Conservation (phyloP, 2,888 invertebrate genomes). For the Epirrhoe tristata region DNA sequence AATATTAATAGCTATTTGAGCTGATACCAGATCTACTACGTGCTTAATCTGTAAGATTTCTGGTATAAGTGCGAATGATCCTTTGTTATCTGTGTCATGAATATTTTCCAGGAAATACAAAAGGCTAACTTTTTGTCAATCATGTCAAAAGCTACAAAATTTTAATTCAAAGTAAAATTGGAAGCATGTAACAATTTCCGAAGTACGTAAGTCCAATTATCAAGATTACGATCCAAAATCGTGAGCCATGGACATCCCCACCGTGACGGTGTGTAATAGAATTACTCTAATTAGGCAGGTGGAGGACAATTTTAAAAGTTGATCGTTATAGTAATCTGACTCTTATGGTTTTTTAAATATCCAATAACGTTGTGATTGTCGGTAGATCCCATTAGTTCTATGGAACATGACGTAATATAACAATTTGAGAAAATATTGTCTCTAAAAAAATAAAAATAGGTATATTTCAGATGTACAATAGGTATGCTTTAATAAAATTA, state of each 20-base stretch:
- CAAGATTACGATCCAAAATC: slow-evolving; percentile 60
- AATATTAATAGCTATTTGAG: not conserved
- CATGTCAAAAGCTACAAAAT: not conserved
- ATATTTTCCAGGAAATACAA: not conserved
- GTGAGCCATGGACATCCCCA: slow-evolving; percentile 55
- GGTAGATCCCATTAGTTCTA: not conserved
- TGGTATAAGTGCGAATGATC: too few species aligned
- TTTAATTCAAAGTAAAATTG: slow-evolving; percentile 5
- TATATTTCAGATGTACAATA: too few species aligned
- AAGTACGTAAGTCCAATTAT: slow-evolving; percentile 56
- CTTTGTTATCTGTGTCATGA: not conserved
- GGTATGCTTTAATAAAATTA: too few species aligned
- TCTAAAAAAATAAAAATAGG: too few species aligned
- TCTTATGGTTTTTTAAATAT: slow-evolving; percentile 21
- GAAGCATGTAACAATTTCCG: slow-evolving; percentile 30
- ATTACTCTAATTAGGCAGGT: slow-evolving; percentile 64
- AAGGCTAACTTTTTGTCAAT: not conserved
- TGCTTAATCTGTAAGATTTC: too few species aligned
- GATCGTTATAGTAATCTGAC: slow-evolving; percentile 36
- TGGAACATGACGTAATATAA: not conserved
- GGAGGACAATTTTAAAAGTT: slow-evolving; percentile 47
- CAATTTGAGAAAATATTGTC: too few species aligned
- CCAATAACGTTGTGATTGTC: not conserved
- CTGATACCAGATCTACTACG: not conserved
- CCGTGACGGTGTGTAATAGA: slow-evolving; percentile 51